Percentiles rank a stretch among this genome's conserved stretches.
phyloP scores from a whole-genome alignment of 2,888 invertebrate genomes.

The Oeneis ivallda region DNA sequence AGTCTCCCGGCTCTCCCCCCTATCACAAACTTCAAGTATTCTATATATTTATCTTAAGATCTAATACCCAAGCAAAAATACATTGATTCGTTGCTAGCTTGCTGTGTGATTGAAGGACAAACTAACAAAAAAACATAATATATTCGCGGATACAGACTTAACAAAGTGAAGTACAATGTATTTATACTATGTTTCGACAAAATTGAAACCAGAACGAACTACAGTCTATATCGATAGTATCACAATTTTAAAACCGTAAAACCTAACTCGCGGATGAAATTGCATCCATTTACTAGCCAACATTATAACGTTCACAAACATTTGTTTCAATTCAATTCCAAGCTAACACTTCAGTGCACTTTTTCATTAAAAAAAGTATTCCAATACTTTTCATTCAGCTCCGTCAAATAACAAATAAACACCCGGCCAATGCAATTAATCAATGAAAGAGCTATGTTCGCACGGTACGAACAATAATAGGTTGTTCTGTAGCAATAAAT shows the following conservation, averaged over 20 bases:
- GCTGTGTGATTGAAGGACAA: too few species aligned
- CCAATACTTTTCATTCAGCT: slow-evolving; percentile 36
- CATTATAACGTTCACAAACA: slow-evolving; percentile 27
- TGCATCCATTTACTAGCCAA: slow-evolving; percentile 4
- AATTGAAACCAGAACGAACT: background rate
- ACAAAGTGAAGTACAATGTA: background rate
- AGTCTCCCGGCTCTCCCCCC: too few species aligned
- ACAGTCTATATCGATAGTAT: background rate
- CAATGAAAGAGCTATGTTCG: slow-evolving; percentile 41
- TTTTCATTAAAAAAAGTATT: slow-evolving; percentile 30
- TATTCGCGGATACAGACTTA: too few species aligned
- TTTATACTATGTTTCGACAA: background rate
- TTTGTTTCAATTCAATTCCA: slow-evolving; percentile 28
- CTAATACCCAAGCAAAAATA: too few species aligned
- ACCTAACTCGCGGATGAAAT: slow-evolving; percentile 3
- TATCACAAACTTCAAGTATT: too few species aligned
- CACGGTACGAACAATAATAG: slow-evolving; percentile 30
- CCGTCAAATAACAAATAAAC: slow-evolving; percentile 43
- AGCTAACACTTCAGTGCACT: slow-evolving; percentile 25
- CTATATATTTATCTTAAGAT: too few species aligned
- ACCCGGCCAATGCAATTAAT: slow-evolving; percentile 44
- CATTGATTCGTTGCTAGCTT: too few species aligned
- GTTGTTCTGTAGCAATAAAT: slow-evolving; percentile 29
- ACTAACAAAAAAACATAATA: too few species aligned
- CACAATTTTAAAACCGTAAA: slow-evolving; percentile 3